Conservation (phyloP, 2,888 invertebrate genomes). For the Cheilosia soror region DNA sequence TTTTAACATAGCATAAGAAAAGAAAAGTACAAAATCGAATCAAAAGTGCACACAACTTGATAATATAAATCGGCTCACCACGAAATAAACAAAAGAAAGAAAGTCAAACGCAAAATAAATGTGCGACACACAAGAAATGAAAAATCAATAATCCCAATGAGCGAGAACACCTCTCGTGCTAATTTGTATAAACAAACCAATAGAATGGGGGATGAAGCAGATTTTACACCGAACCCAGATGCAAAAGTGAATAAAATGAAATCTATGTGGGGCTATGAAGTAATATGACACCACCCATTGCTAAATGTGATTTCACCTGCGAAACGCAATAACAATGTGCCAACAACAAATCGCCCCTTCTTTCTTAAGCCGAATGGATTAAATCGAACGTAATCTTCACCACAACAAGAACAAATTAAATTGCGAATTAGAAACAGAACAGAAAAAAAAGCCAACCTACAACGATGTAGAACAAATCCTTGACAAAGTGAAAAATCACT, state of each 20-base stretch:
- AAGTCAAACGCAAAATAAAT: background rate
- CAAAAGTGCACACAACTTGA: conserved; percentile 13
- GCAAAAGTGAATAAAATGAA: conserved; percentile 28
- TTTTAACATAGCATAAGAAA: conserved; percentile 9
- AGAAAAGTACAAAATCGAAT: conserved; percentile 27
- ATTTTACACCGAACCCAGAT: conserved; percentile 23
- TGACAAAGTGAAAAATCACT: conserved; percentile 83
- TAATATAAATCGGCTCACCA: background rate
- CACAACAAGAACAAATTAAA: conserved; percentile 35
- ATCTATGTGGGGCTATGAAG: conserved; percentile 57
- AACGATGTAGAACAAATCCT: conserved; percentile 70
- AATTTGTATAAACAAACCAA: conserved; percentile 52
- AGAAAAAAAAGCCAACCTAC: conserved; percentile 42
- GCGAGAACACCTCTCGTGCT: conserved; percentile 22
- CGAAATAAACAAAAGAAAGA: background rate
- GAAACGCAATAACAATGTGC: conserved; percentile 37
- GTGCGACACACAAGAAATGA: conserved; percentile 17
- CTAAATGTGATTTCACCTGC: conserved; percentile 42
- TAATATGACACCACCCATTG: conserved; percentile 63
- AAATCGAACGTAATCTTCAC: conserved; percentile 43
- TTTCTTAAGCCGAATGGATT: conserved; percentile 54
- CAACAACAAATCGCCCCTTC: conserved; percentile 52
- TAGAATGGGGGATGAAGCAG: conserved; percentile 34
- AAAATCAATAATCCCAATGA: conserved; percentile 66
- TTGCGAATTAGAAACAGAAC: conserved; percentile 32